Base-by-base conservation (phyloP, 2,797 vertebrate genomes). In the Calcarius lapponicus region DNA sequence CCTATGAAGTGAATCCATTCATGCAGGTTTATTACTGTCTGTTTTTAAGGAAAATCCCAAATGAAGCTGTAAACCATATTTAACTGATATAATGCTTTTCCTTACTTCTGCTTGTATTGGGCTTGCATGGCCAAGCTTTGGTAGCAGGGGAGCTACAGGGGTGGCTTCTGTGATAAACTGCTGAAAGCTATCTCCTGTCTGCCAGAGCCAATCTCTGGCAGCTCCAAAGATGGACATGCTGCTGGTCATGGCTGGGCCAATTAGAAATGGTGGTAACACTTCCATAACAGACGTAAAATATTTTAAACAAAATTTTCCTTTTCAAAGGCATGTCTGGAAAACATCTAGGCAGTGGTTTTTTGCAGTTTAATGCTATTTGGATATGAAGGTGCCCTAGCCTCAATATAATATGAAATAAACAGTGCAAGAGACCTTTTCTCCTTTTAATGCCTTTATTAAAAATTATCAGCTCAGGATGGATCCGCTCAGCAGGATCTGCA, bases 331-430 rank as follows among this genome's bases (percentile, higher is more conserved):
- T 87, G 72, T 38, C 40, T 92, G 80, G 74, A 65, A 92, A 80
- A 89, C 34, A 85, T 53, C 82, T 79, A 80, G 56, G 62, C 36
- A 88, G 42, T 36, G 84, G 24, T 28, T 86, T 84, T 74, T 92
- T 96, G 40, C 42, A 53, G 21, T 79, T 89, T 92, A 36, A 43
- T 91, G 47, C 61, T 62, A 75, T 94, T 93, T 85, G 86, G 91
- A 67, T 66, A 82, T 50, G 69, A 86, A 66, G 66, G 71, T 89
- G 91, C 61, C 50, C 51, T 43, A 50, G 61, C 50, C 56, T 84
- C 70, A 85, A 82, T 84, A 64, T 95, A 84, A n/a, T n/a, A n/a
- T n/a, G n/a, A n/a, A n/a, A n/a, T n/a, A n/a, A n/a, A n/a, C n/a
- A n/a, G n/a, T n/a, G n/a, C n/a, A n/a, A n/a, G n/a, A n/a, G n/a